Base-by-base conservation (phyloP, 2,797 vertebrate species). In the Perodicticus potto region DNA sequence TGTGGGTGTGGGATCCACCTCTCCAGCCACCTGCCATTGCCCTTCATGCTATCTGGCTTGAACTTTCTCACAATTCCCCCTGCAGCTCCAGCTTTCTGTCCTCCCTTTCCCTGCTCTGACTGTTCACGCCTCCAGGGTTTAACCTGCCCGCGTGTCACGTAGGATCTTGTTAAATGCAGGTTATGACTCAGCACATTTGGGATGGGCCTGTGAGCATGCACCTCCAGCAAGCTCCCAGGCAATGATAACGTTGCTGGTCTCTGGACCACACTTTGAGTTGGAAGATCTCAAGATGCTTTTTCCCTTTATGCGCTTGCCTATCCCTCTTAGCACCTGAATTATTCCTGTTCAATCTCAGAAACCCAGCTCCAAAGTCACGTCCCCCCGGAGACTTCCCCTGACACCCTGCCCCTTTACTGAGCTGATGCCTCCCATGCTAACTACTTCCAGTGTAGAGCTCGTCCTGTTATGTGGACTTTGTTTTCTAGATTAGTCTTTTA, bases 21-120 rank as follows among this genome's bases (percentile, higher is more conserved):
- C 17, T 81, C 73, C 3, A 43, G 29, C 25, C 22, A 12, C 17
- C 19, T 27, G 9, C 37, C 17, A 7, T 16, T 9, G 43, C 40
- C 13, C 70, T 7, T 29, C 10, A 3, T 7, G 20, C 3, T 69
- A 9, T 9, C 17, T 32, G 7, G 34, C 20, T n/a, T 0, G 29
- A 59, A 88, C 37, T 12, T 49, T 55, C 32, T n/a, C 59, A 3
- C 3, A 29, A 29, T 27, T 32, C 37, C 45, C 53, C 11, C 3
- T 29, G 12, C 4, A 57, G 27, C 37, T 12, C 49, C 53, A 27
- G 13, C 20, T 82, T 12, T 57, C 90, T 76, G 2, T 11, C 53
- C 9, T 78, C 40, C 34, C 65, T 65, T 10, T 14, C 61, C 53
- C 32, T 72, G 57, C n/a, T 77, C 45, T 37, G 59, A 85, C 10